Conservation (phyloP, 64 coral and sea anemone species). For the Montipora capricornis region DNA sequence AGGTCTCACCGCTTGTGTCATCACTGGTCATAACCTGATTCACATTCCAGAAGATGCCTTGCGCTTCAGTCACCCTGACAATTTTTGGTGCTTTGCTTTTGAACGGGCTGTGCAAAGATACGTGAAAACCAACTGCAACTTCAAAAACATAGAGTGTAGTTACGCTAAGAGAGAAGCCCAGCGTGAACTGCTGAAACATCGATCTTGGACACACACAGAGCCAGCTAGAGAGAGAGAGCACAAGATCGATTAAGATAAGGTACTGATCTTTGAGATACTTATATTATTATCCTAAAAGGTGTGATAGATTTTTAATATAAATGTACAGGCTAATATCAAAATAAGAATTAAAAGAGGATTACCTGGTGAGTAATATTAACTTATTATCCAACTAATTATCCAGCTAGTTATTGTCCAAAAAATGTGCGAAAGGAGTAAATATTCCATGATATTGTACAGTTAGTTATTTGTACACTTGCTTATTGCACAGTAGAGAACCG, state of each 20-base stretch:
- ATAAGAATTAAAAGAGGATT: no score
- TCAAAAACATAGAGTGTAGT: slow-evolving; percentile 65
- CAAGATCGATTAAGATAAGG: slow-evolving; percentile 4
- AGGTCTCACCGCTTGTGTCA: slow-evolving; percentile 19
- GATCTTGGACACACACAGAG: neutral
- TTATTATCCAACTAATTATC: no score
- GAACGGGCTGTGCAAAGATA: slow-evolving; percentile 63
- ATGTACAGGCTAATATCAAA: no score
- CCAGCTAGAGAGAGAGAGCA: neutral
- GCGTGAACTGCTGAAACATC: slow-evolving; percentile 41
- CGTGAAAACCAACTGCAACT: slow-evolving; percentile 22
- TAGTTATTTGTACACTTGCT: no score
- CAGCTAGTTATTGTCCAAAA: no score
- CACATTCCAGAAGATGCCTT: slow-evolving; percentile 48
- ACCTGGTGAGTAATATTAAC: no score
- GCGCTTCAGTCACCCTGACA: slow-evolving; percentile 54
- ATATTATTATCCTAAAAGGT: no score
- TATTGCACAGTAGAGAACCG: no score
- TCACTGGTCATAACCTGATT: slow-evolving; percentile 43
- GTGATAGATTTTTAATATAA: no score
- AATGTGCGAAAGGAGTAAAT: no score
- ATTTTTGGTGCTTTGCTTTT: slow-evolving; percentile 63
- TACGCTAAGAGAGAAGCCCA: slow-evolving; percentile 50
- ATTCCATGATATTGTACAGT: no score
- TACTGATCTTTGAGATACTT: neutral